Percentiles rank a stretch among this genome's conserved stretches.
Conservation (phyloP, 2,888 invertebrate species). For the Sinentomon sp. region DNA sequence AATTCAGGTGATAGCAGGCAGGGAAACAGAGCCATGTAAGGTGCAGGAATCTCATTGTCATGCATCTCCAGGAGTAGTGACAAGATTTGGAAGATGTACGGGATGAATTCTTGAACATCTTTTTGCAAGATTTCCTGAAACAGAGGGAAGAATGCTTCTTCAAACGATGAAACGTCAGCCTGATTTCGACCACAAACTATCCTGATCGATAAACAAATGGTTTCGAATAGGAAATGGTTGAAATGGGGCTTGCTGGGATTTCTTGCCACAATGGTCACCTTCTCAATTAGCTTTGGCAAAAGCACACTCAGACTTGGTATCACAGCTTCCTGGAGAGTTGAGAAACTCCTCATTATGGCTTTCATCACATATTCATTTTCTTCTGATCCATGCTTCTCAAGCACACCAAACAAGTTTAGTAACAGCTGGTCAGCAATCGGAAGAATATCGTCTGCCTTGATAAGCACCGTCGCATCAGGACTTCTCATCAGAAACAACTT, state of each 20-base stretch:
- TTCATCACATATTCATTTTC: constrained; percentile 98
- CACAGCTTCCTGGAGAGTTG: constrained; percentile 46
- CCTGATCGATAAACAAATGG: constrained; percentile 61
- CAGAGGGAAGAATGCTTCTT: constrained; percentile 73
- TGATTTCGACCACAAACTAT: constrained; percentile 61
- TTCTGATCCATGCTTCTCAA: constrained; percentile 41
- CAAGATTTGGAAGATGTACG: constrained; percentile 92
- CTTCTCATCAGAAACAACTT: constrained; percentile 50
- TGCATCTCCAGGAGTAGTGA: constrained; percentile 63
- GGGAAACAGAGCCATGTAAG: constrained; percentile 69
- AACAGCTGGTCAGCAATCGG: constrained; percentile 41
- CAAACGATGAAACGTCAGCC: constrained; percentile 54
- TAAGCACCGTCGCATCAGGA: constrained; percentile 27
- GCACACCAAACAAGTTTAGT: constrained; percentile 40
- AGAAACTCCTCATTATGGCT: constrained; percentile 72
- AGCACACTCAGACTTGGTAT: constrained; percentile 52
- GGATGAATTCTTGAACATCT: constrained; percentile 85
- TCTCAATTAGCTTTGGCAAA: constrained; percentile 54
- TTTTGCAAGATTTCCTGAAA: constrained; percentile 82
- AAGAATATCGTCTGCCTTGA: constrained; percentile 31
- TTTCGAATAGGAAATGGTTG: constrained; percentile 94
- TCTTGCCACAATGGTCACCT: constrained; percentile 52
- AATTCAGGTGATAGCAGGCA: constrained; percentile 64
- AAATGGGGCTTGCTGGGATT: constrained; percentile 92
- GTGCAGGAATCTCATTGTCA: constrained; percentile 31